A percentile compares a stretch with the other conserved stretches of the same genome.
phyloP scores from a whole-genome alignment of 2,888 invertebrate genomes.

The Julus scanicus region DNA sequence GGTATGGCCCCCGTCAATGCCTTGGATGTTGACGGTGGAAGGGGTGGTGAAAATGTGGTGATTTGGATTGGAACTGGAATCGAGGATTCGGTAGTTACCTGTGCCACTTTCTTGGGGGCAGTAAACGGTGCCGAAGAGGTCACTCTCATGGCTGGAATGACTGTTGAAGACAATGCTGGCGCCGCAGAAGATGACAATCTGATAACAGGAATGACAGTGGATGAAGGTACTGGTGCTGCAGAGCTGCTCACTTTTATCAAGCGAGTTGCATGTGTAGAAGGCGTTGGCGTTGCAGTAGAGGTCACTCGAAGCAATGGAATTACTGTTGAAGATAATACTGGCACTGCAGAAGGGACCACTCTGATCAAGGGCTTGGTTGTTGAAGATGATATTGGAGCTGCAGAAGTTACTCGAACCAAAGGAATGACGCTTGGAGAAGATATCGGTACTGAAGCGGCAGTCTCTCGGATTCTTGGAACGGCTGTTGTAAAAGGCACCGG shows the following conservation, averaged over 20 bases:
- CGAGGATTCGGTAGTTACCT: background rate
- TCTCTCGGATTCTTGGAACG: background rate
- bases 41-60: background rate
- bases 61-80: background rate
- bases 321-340: background rate
- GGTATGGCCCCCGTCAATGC: no score
- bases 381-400: background rate
- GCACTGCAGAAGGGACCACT: background rate
- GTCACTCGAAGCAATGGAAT: background rate
- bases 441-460: background rate
- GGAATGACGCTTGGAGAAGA: background rate
- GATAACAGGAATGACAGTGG: background rate
- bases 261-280: background rate
- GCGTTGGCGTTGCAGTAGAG: background rate
- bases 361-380: background rate
- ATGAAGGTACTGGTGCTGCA: background rate
- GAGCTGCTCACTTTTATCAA: background rate
- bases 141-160: background rate
- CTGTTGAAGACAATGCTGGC: background rate
- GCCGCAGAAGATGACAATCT: background rate
- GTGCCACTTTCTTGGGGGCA: background rate
- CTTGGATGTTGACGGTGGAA: background rate
- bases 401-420: background rate
- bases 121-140: background rate
- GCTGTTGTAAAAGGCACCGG: background rate